Evolutionary conservation across 2,797 vertebrate species (phyloP), one percentile per base, ranked within the genome.

Genomic region (Sardinella longiceps): DNA sequence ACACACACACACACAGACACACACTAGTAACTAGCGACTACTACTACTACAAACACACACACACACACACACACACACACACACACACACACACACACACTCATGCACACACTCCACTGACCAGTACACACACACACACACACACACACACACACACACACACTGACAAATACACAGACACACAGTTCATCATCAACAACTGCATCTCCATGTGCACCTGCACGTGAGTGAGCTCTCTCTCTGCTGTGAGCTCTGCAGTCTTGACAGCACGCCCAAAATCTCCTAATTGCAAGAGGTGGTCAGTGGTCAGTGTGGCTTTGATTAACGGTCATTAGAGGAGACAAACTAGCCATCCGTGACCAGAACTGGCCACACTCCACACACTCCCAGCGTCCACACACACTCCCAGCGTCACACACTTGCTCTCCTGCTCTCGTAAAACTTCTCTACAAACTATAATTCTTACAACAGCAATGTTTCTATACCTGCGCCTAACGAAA

Each of bases 1-100:
- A 23, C 56, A 23, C 58, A 63, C 60, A 66, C 25, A 66, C 60
- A 66, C 1, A 66, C 60, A 63, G 5, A 30, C 7, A 66, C 28
- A 66, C 60, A 66, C 60, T n/a, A n/a, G n/a, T n/a, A n/a, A n/a
- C n/a, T n/a, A n/a, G n/a, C n/a, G n/a, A n/a, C n/a, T n/a, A n/a
- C n/a, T n/a, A n/a, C n/a, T n/a, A n/a, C n/a, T n/a, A n/a, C n/a
- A n/a, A n/a, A 30, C 60, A 66, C 25, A 66, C 60, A 66, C 1
- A 66, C 60, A 63, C 25, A 30, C 7, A 66, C 28, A 66, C 60
- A 66, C 60, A 30, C 60, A 66, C 58, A 60, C 58, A 60, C 58
- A 25, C 58, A n/a, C 56, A 60, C 58, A 25, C 58, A 28, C 58
- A 60, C 58, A 60, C 23, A 25, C 23, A 60, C 5, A 11, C 10